A percentile compares a stretch with the other conserved stretches of the same genome.
These are phyloP conservation scores for Leucophenga montana DNA, from an alignment of 2,888 invertebrate species.

Conservation along the genomic window DNA sequence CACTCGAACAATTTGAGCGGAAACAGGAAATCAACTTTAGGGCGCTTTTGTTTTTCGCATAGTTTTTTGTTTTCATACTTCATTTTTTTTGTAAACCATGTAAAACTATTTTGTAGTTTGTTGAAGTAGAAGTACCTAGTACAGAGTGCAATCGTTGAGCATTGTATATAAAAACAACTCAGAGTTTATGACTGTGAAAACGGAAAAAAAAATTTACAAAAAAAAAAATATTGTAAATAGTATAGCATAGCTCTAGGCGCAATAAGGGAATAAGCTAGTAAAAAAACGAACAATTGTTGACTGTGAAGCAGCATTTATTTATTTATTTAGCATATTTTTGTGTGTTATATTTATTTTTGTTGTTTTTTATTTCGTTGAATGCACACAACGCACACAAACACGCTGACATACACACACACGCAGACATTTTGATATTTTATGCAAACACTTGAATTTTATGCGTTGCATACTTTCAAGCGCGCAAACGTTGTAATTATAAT, in stretches of 20 bases:
- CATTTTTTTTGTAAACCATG: slow-evolving; percentile 13
- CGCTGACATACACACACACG: slow-evolving; percentile 41
- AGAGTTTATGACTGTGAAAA: slow-evolving; percentile 14
- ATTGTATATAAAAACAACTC: slow-evolving; percentile 28
- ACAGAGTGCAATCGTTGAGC: background rate
- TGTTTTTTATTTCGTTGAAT: slow-evolving; percentile 36
- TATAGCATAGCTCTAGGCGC: slow-evolving; percentile 47
- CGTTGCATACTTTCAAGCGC: background rate
- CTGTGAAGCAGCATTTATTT: slow-evolving; percentile 10
- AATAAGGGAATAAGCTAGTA: background rate
- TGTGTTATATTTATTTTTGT: slow-evolving; percentile 50
- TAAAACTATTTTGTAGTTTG: slow-evolving; percentile 23
- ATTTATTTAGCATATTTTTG: slow-evolving; percentile 48
- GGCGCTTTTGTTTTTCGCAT: slow-evolving; percentile 53
- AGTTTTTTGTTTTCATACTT: background rate
- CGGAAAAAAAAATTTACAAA: no score
- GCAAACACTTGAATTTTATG: slow-evolving; percentile 36
- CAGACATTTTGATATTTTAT: slow-evolving; percentile 53
- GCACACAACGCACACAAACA: slow-evolving; percentile 24
- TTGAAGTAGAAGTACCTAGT: no score
- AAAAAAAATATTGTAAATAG: background rate
- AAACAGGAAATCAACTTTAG: slow-evolving; percentile 64
- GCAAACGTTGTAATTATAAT: slow-evolving; percentile 19
- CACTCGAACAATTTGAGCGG: slow-evolving; percentile 58
- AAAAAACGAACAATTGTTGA: background rate